phyloP scores from a whole-genome alignment of 1,140 invertebrate genomes.

The Lineus longissimus region DNA sequence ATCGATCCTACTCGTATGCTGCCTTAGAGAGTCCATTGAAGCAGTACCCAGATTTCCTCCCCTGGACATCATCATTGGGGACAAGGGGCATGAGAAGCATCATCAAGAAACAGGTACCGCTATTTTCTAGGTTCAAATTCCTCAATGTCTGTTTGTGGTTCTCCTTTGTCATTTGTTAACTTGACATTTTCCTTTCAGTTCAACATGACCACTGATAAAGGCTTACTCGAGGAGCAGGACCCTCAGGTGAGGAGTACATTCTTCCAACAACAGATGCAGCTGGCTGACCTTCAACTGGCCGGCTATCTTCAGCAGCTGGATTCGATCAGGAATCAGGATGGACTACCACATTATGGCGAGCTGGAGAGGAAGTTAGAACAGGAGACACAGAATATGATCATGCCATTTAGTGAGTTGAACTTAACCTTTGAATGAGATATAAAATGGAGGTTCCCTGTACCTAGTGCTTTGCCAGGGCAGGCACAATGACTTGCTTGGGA shows the following conservation, averaged over 20 bases:
- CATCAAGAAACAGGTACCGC: constrained; percentile 49
- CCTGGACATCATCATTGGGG: constrained; percentile 53
- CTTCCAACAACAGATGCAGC: constrained; percentile 67
- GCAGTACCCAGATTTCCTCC: constrained; percentile 45
- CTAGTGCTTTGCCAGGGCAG: too few species aligned
- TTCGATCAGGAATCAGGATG: constrained; percentile 60
- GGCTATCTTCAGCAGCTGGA: constrained; percentile 68
- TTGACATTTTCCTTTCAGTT: constrained; percentile 29
- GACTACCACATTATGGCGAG: constrained; percentile 57
- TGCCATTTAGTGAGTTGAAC: constrained; percentile 56
- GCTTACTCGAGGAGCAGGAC: constrained; percentile 47
- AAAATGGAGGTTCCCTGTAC: background rate
- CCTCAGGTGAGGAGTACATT: constrained; percentile 53
- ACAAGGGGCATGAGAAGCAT: constrained; percentile 44
- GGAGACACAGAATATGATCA: constrained; percentile 63
- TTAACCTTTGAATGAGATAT: background rate
- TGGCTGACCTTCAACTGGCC: constrained; percentile 75
- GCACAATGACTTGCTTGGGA: too few species aligned
- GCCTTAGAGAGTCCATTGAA: background rate
- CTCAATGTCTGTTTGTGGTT: too few species aligned
- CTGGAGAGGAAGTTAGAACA: constrained; percentile 59
- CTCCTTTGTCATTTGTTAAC: too few species aligned
- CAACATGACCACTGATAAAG: constrained; percentile 33
- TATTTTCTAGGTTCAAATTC: too few species aligned
- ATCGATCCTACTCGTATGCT: constrained; percentile 28